Conservation (phyloP, 92 coral and sea anemone species). For the Bergia puertoricense region DNA sequence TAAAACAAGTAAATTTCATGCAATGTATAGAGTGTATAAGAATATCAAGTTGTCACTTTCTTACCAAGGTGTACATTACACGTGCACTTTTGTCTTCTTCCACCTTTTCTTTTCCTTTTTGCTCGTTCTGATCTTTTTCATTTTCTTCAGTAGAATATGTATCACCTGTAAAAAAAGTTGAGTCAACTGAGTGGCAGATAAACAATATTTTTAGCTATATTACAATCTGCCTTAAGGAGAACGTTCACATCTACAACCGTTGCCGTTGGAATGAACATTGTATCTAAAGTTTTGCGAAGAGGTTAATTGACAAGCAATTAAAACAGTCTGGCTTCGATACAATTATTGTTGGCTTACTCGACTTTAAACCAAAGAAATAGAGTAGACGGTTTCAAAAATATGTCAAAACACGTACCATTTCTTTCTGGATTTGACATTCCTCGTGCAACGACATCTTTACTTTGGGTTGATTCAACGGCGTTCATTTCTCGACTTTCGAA, state of each 20-base stretch:
- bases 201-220: constrained; percentile 9
- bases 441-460: constrained; percentile 27
- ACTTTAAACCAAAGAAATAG: not conserved
- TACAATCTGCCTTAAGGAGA: constrained; percentile 10
- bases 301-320: not conserved
- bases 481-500: constrained; percentile 2
- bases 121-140: constrained; percentile 25
- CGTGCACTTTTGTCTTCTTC: constrained; percentile 60
- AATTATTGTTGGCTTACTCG: not conserved
- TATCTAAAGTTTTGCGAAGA: not conserved
- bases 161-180: constrained; percentile 30
- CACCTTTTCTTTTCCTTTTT: constrained; percentile 40
- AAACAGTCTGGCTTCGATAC: not conserved
- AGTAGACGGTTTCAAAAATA: not conserved
- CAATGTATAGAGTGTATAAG: not conserved
- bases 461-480: constrained; percentile 25
- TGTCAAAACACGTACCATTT: constrained; percentile 29
- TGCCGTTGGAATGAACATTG: constrained; percentile 28
- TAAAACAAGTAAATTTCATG: not conserved
- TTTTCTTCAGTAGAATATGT: constrained; percentile 25
- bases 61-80: constrained; percentile 70
- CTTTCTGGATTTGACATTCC: constrained; percentile 22
- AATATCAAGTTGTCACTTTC: not conserved
- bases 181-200: constrained; percentile 5
- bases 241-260: constrained; percentile 10